These are phyloP conservation scores for Ophion slaviceki DNA, from an alignment of 2,888 invertebrate genomes.

Conservation along the genomic window DNA sequence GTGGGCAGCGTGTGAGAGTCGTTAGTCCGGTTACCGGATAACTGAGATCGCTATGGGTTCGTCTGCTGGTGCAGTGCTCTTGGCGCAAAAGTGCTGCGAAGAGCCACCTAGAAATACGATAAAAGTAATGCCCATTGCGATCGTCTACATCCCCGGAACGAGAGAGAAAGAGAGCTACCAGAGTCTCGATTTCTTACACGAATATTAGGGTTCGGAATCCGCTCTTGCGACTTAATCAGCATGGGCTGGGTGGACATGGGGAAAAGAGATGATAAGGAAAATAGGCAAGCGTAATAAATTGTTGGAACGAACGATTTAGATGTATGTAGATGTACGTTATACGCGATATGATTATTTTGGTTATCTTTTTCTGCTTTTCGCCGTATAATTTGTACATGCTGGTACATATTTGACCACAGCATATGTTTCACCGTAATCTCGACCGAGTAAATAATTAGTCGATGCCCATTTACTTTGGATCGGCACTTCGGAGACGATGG, in stretches of 20 bases:
- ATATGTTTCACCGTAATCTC: neutral
- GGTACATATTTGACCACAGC: neutral
- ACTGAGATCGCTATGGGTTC: slow-evolving; percentile 37
- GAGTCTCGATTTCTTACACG: slow-evolving; percentile 46
- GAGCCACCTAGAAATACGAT: slow-evolving; percentile 39
- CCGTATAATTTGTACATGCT: neutral
- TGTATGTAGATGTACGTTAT: neutral
- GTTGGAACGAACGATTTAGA: slow-evolving; percentile 35
- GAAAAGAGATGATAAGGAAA: slow-evolving; percentile 22
- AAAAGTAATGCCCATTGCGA: slow-evolving; percentile 54
- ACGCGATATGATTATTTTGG: neutral
- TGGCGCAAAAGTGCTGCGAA: slow-evolving; percentile 54
- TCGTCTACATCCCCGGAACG: slow-evolving; percentile 36
- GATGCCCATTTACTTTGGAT: neutral
- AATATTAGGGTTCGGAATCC: slow-evolving; percentile 46
- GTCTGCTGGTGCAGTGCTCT: slow-evolving; percentile 17
- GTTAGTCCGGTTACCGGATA: slow-evolving; percentile 72
- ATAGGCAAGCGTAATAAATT: slow-evolving; percentile 41
- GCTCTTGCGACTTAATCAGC: slow-evolving; percentile 65
- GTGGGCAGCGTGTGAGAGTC: slow-evolving; percentile 72
- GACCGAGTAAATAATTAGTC: neutral
- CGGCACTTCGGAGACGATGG: too few relatives aligned
- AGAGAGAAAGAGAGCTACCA: slow-evolving; percentile 29
- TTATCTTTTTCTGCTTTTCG: neutral
- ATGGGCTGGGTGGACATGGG: slow-evolving; percentile 18